Conservation (phyloP, 2,113 vertebrate genomes). For the Nyctibius bracteatus region DNA sequence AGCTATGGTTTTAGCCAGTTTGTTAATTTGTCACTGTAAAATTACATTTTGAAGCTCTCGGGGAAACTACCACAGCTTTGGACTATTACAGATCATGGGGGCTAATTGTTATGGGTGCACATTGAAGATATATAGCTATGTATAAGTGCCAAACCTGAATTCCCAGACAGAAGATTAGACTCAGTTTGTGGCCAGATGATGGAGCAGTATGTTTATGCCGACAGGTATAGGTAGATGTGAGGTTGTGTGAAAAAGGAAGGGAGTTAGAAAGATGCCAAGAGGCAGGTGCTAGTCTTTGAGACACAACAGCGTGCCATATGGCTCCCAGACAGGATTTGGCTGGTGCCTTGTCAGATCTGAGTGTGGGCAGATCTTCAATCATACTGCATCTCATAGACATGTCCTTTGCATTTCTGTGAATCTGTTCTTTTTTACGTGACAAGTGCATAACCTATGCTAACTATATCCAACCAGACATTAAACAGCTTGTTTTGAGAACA, state of each 20-base stretch:
- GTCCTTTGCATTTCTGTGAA: neutral
- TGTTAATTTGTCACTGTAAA: neutral
- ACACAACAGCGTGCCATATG: neutral
- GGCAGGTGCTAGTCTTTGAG: neutral
- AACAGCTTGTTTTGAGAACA: neutral
- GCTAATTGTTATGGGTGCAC: neutral
- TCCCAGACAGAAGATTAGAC: neutral
- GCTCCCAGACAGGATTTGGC: neutral
- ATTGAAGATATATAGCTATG: neutral
- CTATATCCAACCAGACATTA: neutral
- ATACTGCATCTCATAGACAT: neutral
- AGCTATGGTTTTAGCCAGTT: rapidly evolving
- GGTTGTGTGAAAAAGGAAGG: neutral
- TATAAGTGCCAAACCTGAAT: neutral
- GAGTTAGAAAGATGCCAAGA: neutral
- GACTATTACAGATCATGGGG: neutral
- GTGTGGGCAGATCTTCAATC: neutral
- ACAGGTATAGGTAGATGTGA: neutral
- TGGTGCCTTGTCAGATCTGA: neutral
- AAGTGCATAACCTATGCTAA: neutral
- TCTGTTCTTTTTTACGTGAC: neutral
- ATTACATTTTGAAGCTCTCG: neutral
- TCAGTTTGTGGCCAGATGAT: neutral
- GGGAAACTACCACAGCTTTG: neutral
- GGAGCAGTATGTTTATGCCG: neutral